Evolutionary conservation across 1,140 invertebrate species (phyloP).

Genomic region (Brachionus plicatilis): DNA sequence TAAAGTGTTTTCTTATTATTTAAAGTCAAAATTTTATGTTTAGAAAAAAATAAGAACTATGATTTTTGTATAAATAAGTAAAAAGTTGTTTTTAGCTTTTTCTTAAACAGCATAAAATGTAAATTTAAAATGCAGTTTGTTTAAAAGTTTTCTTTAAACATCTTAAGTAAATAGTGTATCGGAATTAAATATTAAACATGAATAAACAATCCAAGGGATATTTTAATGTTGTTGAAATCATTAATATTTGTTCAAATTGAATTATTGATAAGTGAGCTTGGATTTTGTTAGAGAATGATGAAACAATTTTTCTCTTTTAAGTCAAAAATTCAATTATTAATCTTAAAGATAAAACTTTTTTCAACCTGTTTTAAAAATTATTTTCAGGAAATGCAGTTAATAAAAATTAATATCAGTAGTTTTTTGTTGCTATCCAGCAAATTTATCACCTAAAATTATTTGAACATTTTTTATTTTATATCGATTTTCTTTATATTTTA

Average conservation of each 20-base stretch:
- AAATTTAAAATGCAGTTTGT: not conserved
- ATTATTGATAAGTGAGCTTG: not conserved
- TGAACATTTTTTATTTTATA: not conserved
- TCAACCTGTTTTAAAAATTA: not conserved
- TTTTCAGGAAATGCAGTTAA: not conserved
- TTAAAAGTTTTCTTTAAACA: not conserved
- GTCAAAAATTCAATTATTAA: not conserved
- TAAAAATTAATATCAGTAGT: not conserved
- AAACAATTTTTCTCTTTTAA: not conserved
- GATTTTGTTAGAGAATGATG: not conserved
- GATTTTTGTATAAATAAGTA: not conserved
- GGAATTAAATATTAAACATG: not conserved
- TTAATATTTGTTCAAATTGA: not conserved
- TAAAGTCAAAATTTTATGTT: not conserved
- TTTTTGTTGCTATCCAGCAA: not conserved
- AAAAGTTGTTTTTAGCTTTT: not conserved
- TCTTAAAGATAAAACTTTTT: not conserved
- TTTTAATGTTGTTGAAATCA: not conserved
- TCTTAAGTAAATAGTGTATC: not conserved
- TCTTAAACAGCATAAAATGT: not conserved
- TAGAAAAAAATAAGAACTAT: not conserved
- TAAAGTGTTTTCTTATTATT: too few relatives aligned
- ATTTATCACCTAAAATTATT: not conserved
- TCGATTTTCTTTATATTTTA: not conserved
- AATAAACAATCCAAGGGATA: not conserved